Base-by-base conservation (phyloP, 2,797 vertebrate species). In the Anguilla pacifica region DNA sequence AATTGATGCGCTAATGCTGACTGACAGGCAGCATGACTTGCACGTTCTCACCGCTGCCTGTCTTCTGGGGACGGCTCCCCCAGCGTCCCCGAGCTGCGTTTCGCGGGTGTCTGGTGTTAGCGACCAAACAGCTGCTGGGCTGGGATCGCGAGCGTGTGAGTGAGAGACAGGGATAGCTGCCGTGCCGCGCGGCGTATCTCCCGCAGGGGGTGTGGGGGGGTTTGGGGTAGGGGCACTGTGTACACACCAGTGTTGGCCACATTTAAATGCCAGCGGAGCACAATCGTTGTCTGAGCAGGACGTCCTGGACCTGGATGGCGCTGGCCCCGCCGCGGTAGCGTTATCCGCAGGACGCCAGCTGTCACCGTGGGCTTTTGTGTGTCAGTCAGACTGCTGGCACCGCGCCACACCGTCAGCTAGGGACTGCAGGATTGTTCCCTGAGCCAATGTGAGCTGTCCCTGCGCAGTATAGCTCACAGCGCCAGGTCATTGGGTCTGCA, bases 341-440 rank as follows among this genome's bases (percentile, higher is more conserved):
- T 64, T 72, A 67, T 43, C 53, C 53, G 10, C 17, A 19, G 72
- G 51, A 39, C n/a, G 46, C 46, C 72, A 81, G 86, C 86, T 86
- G 72, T 61, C 72, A 25, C 31, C 49, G 79, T 5, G 15, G 74
- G 70, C 74, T 59, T 39, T 79, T 59, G 86, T 86, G 72, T 55
- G 72, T 86, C 72, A 86, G 57, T 74, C 39, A 74, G 67, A 53
- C 67, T 19, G 28, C 49, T 49, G 85, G 85, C 51, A 53, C 64
- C 15, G 3, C 43, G 74, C 51, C 86, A 57, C 11, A 15, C 7
- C 46, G 43, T 49, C 46, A 82, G 79, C 17, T 10, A 82, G 79
- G 79, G 79, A 25, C 43, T 13, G 22, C 11, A 10, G 19, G 19
- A 49, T 51, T n/a, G 13, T 46, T 51, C 43, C 46, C 79, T 25